These are phyloP conservation scores for Nesospiza acunhae DNA, from an alignment of 2,113 vertebrate species.

Conservation along the genomic window DNA sequence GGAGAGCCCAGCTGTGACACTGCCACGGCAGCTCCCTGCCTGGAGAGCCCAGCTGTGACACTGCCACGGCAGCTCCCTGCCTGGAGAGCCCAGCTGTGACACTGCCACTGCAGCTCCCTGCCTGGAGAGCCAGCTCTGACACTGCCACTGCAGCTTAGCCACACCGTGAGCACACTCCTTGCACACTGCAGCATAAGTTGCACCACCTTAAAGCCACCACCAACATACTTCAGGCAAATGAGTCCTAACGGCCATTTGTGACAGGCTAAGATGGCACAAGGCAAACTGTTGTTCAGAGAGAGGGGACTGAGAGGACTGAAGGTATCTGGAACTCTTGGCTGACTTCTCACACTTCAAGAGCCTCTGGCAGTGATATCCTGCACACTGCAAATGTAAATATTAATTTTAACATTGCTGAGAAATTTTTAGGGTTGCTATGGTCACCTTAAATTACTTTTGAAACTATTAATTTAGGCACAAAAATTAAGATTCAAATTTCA, in stretches of 20 bases:
- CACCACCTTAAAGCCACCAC: no score
- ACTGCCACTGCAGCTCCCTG: background rate
- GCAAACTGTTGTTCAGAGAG: no score
- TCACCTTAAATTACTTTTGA: background rate
- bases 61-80: no score
- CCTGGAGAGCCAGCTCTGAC: background rate
- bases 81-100: background rate
- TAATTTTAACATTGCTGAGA: background rate
- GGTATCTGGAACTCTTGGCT: background rate
- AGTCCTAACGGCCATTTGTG: background rate
- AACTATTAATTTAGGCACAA: background rate
- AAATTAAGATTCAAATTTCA: background rate
- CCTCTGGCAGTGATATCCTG: background rate
- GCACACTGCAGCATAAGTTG: background rate
- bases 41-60: background rate
- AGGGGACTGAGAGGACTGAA: background rate
- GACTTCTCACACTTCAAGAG: background rate
- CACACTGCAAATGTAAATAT: background rate
- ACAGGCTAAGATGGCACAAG: background rate
- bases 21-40: no score
- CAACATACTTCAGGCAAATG: fast-evolving
- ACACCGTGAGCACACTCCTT: fast-evolving
- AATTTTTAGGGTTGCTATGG: background rate
- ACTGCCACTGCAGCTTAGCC: background rate
- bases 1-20: background rate